A percentile compares a stretch with the other conserved stretches of the same genome.
Conservation (phyloP, 2,113 vertebrate genomes). For the Eretmochelys imbricata region DNA sequence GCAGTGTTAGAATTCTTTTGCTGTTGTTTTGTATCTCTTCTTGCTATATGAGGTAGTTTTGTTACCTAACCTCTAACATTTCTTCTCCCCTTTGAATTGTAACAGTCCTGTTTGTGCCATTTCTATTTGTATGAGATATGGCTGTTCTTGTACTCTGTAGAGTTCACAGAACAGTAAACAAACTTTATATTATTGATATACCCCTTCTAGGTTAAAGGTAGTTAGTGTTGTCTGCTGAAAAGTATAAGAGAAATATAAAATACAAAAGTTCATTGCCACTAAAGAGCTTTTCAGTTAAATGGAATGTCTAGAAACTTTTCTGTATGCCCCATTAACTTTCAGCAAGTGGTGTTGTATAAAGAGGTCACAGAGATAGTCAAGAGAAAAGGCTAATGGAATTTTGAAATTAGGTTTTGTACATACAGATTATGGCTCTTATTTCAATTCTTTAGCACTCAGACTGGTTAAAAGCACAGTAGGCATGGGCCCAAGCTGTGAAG, state of each 20-base stretch:
- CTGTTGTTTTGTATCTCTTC: background rate
- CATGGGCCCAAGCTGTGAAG: constrained; percentile 23
- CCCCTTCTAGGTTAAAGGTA: background rate
- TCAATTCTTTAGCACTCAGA: background rate
- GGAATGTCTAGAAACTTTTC: background rate
- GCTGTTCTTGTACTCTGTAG: background rate
- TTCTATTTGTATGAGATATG: no score
- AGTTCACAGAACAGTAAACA: no score
- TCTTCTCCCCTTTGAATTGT: background rate
- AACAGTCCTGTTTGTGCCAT: no score
- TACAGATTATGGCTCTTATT: background rate
- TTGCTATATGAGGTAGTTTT: background rate
- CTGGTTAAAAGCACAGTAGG: background rate
- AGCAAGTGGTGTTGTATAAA: background rate
- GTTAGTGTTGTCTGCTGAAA: background rate
- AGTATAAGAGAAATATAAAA: background rate
- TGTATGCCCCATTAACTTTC: background rate
- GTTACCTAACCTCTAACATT: background rate
- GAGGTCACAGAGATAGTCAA: background rate
- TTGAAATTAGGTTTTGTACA: constrained; percentile 35
- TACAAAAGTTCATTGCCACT: background rate
- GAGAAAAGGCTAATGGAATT: background rate
- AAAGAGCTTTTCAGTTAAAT: background rate
- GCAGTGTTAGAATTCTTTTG: background rate
- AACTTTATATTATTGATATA: background rate